Percentiles rank a stretch among this genome's conserved stretches.
Conservation (phyloP, 2,888 invertebrate genomes). For the Marasmarcha lunaedactyla region DNA sequence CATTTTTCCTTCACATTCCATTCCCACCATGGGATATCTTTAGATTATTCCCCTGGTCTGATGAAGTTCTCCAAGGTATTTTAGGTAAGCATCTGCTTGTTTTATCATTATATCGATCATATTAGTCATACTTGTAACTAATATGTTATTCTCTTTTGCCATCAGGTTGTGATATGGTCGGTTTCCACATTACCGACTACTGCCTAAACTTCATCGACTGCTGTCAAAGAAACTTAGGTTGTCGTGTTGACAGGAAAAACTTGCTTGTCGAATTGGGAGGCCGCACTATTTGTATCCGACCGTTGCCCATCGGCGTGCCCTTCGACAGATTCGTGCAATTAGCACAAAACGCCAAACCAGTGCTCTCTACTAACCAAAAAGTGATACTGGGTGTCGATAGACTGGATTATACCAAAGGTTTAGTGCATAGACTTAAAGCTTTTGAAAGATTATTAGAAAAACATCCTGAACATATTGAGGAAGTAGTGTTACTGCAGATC, state of each 20-base stretch:
- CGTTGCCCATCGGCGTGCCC: slow-evolving; percentile 90
- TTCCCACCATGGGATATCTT: slow-evolving; percentile 96
- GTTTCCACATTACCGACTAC: slow-evolving; percentile 92
- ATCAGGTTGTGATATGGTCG: slow-evolving; percentile 91
- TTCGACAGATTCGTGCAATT: slow-evolving; percentile 87
- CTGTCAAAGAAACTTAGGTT: slow-evolving; percentile 87
- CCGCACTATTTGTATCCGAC: slow-evolving; percentile 84
- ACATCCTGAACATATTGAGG: slow-evolving; percentile 87
- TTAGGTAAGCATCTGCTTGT: slow-evolving; percentile 65
- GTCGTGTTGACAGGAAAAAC: slow-evolving; percentile 89
- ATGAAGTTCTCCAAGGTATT: slow-evolving; percentile 93
- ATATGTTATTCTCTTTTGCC: slow-evolving; percentile 13
- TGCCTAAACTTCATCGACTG: slow-evolving; percentile 93
- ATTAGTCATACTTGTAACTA: background rate
- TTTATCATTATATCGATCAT: background rate
- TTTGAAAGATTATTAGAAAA: slow-evolving; percentile 85
- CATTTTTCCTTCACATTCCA: slow-evolving; percentile 95
- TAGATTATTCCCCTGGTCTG: slow-evolving; percentile 91
- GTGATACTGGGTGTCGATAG: slow-evolving; percentile 90
- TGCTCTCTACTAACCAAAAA: slow-evolving; percentile 80
- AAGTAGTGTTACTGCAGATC: slow-evolving; percentile 85
- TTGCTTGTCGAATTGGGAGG: slow-evolving; percentile 89
- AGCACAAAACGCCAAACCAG: slow-evolving; percentile 77
- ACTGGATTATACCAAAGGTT: slow-evolving; percentile 91
- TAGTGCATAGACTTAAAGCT: slow-evolving; percentile 83